Evolutionary conservation across 2,797 vertebrate species (phyloP).

Genomic region (Enteromius thamalakanensis): DNA sequence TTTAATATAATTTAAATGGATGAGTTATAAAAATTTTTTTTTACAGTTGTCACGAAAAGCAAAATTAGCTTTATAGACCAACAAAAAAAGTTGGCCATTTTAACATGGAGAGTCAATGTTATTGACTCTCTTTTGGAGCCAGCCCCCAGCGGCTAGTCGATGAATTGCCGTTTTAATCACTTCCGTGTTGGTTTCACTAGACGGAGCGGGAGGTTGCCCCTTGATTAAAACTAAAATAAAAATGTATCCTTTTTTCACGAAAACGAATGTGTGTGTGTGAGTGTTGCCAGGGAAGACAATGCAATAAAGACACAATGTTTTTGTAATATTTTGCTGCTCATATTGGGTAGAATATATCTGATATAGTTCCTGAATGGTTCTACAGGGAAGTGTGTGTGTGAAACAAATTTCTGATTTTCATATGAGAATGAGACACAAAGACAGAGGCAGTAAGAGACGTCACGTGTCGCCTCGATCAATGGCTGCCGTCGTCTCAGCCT

Average conservation of each 20-base stretch:
- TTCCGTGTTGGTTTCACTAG: no score
- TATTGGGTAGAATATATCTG: neutral
- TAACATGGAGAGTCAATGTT: no score
- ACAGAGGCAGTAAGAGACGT: constrained; percentile 72
- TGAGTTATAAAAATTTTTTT: no score
- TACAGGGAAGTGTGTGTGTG: neutral
- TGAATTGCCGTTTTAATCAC: no score
- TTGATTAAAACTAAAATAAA: neutral
- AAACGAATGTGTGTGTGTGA: neutral
- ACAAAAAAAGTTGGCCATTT: no score
- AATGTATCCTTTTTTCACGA: no score
- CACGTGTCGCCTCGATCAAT: constrained; percentile 82
- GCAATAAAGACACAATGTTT: neutral
- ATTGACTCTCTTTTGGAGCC: no score
- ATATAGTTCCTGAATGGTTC: neutral
- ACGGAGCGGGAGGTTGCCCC: no score
- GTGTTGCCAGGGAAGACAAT: neutral
- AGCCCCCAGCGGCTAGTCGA: no score
- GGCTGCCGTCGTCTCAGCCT: constrained; percentile 75
- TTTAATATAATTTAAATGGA: no score
- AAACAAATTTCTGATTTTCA: neutral
- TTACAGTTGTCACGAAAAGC: no score
- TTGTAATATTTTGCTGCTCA: neutral
- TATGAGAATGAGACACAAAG: constrained; percentile 60
- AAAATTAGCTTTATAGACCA: no score